Conservation (phyloP, 2,797 vertebrate species). For the Diglossa cyanea region DNA sequence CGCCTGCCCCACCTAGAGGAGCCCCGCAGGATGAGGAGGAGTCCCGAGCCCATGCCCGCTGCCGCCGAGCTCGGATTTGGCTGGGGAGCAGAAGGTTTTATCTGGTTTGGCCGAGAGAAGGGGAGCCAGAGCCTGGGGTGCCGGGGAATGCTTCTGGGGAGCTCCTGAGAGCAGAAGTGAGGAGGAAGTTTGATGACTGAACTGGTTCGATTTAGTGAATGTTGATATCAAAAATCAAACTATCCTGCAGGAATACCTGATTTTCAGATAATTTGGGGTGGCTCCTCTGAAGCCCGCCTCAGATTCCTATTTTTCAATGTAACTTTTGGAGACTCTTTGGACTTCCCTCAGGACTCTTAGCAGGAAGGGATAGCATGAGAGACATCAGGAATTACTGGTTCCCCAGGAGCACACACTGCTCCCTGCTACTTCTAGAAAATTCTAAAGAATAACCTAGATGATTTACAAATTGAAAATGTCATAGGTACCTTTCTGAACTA, state of each 20-base stretch:
- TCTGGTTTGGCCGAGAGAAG: neutral
- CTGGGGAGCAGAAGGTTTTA: neutral
- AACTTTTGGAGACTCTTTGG: neutral
- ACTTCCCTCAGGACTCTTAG: neutral
- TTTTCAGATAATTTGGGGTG: neutral
- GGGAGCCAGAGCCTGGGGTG: neutral
- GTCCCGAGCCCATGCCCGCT: neutral
- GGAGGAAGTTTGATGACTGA: neutral
- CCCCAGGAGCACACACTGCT: neutral
- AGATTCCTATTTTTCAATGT: neutral
- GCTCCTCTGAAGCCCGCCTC: neutral
- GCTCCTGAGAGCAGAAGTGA: neutral
- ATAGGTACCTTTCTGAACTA: neutral
- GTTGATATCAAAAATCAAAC: neutral
- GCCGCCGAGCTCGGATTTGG: neutral
- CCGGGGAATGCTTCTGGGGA: neutral
- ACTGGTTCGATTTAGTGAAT: neutral
- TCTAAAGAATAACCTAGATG: neutral
- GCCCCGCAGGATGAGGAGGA: neutral
- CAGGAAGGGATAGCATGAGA: accelerated
- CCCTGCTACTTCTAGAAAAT: neutral
- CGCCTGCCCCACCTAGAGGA: constrained; percentile 76
- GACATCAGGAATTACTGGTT: neutral
- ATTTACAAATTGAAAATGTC: neutral
- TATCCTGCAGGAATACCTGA: neutral